Conservation (phyloP, 2,888 invertebrate species). For the Cyclophora albipunctata region DNA sequence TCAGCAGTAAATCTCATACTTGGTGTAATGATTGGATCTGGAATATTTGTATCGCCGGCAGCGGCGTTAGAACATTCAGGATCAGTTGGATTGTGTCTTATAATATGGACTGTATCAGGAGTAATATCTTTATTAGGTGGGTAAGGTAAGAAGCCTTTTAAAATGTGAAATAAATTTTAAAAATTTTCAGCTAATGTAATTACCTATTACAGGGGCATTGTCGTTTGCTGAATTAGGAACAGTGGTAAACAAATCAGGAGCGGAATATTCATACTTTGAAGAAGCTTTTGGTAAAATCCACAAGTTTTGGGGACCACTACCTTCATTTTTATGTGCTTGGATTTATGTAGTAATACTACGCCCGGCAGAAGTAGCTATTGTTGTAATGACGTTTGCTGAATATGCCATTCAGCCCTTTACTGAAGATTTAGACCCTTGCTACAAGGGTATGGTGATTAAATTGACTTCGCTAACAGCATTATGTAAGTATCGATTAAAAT, state of each 20-base stretch:
- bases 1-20: conserved; percentile 89
- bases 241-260: conserved; percentile 85
- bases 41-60: conserved; percentile 90
- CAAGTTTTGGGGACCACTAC: conserved; percentile 81
- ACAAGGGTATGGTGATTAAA: conserved; percentile 73
- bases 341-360: conserved; percentile 83
- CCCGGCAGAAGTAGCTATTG: conserved; percentile 86
- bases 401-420: conserved; percentile 81
- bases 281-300: conserved; percentile 82
- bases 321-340: conserved; percentile 86
- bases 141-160: conserved; percentile 55
- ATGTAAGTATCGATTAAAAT: conserved; percentile 58
- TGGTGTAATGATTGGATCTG: conserved; percentile 93
- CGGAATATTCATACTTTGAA: conserved; percentile 86
- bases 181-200: neutral
- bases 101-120: conserved; percentile 87
- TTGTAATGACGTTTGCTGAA: conserved; percentile 84
- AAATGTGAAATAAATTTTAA: no score
- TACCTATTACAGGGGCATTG: conserved; percentile 78
- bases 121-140: conserved; percentile 85
- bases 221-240: conserved; percentile 88
- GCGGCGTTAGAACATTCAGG: conserved; percentile 85
- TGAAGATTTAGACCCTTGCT: conserved; percentile 49
- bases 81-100: conserved; percentile 85
- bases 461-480: conserved; percentile 78